Base-by-base conservation (phyloP, 2,888 invertebrate genomes). In the Paralinhomoeus sp. region DNA sequence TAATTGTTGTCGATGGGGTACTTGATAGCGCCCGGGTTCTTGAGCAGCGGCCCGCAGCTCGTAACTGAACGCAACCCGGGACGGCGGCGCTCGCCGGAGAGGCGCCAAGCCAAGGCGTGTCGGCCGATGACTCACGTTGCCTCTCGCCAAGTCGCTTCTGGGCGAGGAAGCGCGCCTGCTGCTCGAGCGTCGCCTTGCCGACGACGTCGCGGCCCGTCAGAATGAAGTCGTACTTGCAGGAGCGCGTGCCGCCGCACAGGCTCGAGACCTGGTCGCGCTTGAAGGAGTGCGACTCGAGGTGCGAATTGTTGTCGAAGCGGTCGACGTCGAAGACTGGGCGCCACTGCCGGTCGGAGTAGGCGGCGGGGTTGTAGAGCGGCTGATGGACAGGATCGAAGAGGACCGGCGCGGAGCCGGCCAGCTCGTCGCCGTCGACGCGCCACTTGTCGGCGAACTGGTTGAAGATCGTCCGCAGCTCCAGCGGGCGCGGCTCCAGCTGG, bases 1-100 rank as follows among this genome's bases (percentile, higher is more conserved):
- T 54, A 54, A 37, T 54, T 55, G 41, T 56, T 53, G 22, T 51
- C 55, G 17, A 53, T 49, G n/a, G 54, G 54, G 37, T 46, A 49
- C 45, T 54, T 54, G 35, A 54, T 47, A n/a, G 51, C 55, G n/a
- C 54, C 54, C 5, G 45, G 45, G 20, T 48, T 50, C 18, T 51
- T 54, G 22, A 52, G 43, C 37, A 54, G 48, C 13, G 54, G 50
- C 1, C 54, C 54, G 41, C 54, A 54, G 36, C 54, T 55, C 40
- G 48, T 23, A 13, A 45, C 52, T 52, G 38, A 35, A 5, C 35
- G 18, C 5, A 35, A 35, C 3, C 7, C 3, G 35, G 35, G 35
- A 35, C n/a, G n/a, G n/a, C n/a, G n/a, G n/a, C n/a, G n/a, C n/a
- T n/a, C n/a, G n/a, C n/a, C n/a, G n/a, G 27, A 5, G 7, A 27